These are phyloP conservation scores for Sebastes glaucus DNA, from an alignment of 2,797 vertebrate genomes.

Conservation along the genomic window DNA sequence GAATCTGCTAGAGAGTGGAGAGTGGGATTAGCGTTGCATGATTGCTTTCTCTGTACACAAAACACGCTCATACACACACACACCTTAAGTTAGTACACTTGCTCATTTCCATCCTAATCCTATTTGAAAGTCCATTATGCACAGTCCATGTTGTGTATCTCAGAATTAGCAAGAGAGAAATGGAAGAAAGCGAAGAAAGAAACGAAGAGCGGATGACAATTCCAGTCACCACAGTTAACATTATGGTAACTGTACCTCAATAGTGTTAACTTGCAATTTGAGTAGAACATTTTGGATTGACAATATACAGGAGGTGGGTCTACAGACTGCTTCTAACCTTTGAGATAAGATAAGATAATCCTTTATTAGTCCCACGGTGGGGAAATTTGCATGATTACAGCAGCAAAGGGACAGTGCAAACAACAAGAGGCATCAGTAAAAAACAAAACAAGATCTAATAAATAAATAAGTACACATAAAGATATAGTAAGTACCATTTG, in stretches of 20 bases:
- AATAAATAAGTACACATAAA: too few relatives aligned
- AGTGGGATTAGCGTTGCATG: conserved; percentile 49
- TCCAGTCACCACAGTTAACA: not conserved
- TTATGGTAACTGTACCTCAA: not conserved
- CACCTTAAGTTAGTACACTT: not conserved
- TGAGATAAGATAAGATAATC: not conserved
- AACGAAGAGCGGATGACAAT: not conserved
- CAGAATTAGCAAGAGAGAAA: not conserved
- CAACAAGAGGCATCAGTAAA: too few relatives aligned
- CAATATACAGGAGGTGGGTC: not conserved
- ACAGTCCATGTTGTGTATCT: not conserved
- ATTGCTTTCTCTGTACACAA: conserved; percentile 20
- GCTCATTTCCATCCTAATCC: conserved; percentile 17
- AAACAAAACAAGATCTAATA: too few relatives aligned
- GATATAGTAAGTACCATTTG: too few relatives aligned
- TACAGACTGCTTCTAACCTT: not conserved
- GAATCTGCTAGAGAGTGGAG: conserved; percentile 26
- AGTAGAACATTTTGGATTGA: not conserved
- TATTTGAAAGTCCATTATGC: conserved; percentile 23
- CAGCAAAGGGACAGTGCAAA: too few relatives aligned
- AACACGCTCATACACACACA: conserved; percentile 3
- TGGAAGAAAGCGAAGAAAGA: not conserved
- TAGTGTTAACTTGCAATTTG: not conserved
- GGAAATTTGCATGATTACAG: too few relatives aligned
- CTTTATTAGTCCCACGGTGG: too few relatives aligned